These are phyloP conservation scores for Hymenochirus boettgeri DNA, from an alignment of 2,113 vertebrate genomes.

Conservation along the genomic window DNA sequence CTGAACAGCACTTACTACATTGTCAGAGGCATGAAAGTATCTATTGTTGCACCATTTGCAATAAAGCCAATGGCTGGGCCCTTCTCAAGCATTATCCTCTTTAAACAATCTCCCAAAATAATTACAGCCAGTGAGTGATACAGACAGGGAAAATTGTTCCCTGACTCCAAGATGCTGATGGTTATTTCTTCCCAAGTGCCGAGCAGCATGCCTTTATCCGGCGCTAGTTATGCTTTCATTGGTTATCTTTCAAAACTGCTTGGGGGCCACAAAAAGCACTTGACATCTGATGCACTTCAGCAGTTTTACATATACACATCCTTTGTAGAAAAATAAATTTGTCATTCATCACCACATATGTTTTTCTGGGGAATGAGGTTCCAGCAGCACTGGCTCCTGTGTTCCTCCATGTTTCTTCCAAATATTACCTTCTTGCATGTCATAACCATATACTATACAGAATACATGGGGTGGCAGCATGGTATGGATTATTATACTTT, in stretches of 20 bases:
- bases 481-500: too few species aligned
- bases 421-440: slow-evolving; percentile 3
- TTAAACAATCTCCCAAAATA: slow-evolving; percentile 49
- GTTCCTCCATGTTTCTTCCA: slow-evolving; percentile 52
- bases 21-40: too few species aligned
- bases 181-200: slow-evolving; percentile 36
- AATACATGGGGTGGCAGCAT: too few species aligned
- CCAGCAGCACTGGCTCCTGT: slow-evolving; percentile 66
- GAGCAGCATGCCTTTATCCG: slow-evolving; percentile 56
- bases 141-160: slow-evolving; percentile 46
- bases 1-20: too few species aligned
- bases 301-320: slow-evolving; percentile 99
- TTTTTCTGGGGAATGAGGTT: slow-evolving; percentile 77
- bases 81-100: slow-evolving; percentile 45
- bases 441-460: too few species aligned
- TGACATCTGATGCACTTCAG: slow-evolving; percentile 99
- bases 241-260: slow-evolving; percentile 97
- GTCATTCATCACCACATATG: slow-evolving; percentile 99
- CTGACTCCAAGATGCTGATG: slow-evolving; percentile 39
- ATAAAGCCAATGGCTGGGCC: slow-evolving; percentile 23
- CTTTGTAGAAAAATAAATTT: slow-evolving; percentile 99
- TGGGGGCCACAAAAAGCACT: slow-evolving; percentile 98
- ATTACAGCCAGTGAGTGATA: slow-evolving; percentile 56
- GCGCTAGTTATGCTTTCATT: slow-evolving; percentile 90
- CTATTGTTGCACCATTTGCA: neutral